These are phyloP conservation scores for Gambelia wislizenii DNA, from an alignment of 2,797 vertebrate species.

Conservation along the genomic window DNA sequence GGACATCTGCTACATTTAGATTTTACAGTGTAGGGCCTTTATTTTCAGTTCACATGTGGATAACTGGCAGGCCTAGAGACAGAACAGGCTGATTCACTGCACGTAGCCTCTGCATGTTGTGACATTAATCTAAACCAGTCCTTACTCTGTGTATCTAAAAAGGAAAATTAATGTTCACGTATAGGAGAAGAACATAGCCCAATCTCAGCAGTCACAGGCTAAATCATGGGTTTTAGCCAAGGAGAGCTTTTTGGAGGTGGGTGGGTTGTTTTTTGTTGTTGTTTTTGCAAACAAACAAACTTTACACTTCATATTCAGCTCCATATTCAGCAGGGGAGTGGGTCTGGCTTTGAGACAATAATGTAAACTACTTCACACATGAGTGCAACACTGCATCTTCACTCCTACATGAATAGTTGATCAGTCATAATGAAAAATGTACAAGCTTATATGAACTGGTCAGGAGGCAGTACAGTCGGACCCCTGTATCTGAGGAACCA, in stretches of 20 bases:
- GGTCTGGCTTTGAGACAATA: not conserved
- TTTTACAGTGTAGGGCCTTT: not conserved
- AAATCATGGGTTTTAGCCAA: not conserved
- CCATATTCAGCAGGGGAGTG: not conserved
- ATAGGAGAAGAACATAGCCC: not conserved
- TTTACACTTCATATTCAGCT: not conserved
- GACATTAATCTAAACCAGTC: not conserved
- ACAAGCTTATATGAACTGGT: not conserved
- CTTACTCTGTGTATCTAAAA: not conserved
- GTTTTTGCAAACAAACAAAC: not conserved
- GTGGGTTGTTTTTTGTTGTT: no score
- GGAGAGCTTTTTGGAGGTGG: not conserved
- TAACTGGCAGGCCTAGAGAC: not conserved
- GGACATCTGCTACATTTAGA: not conserved
- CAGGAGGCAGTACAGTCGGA: not conserved
- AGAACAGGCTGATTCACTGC: not conserved
- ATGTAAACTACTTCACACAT: not conserved
- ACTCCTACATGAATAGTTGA: not conserved
- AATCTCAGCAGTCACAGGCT: not conserved
- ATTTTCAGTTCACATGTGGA: not conserved
- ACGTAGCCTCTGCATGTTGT: not conserved
- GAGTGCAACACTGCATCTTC: not conserved
- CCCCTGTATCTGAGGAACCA: no score
- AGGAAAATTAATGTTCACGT: not conserved
- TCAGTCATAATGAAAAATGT: not conserved